These are phyloP conservation scores for Brachyhypopomus gauderio DNA, from an alignment of 2,113 vertebrate species.

Conservation along the genomic window DNA sequence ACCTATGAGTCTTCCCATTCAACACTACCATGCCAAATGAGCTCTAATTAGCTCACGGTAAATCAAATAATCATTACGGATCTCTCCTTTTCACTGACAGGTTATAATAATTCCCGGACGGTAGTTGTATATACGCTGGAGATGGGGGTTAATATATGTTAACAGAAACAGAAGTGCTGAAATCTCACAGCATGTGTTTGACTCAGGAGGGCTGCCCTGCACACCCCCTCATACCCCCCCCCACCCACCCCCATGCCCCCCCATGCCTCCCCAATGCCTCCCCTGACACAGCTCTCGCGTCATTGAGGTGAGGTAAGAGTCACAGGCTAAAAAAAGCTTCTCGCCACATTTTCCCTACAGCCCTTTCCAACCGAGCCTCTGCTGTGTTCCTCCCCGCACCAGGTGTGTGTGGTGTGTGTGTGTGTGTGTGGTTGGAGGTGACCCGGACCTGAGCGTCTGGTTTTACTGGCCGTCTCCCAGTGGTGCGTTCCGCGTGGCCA, in stretches of 20 bases:
- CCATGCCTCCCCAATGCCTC: too few species aligned
- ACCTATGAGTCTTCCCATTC: slow-evolving; percentile 66
- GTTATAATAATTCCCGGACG: slow-evolving; percentile 63
- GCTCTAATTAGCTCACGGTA: slow-evolving; percentile 66
- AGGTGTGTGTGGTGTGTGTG: slow-evolving; percentile 62
- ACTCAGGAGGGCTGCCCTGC: slow-evolving; percentile 18
- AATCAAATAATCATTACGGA: slow-evolving; percentile 69
- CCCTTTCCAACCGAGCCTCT: slow-evolving; percentile 34
- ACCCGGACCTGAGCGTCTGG: slow-evolving; percentile 71
- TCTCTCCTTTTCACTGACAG: slow-evolving; percentile 63
- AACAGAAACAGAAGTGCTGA: slow-evolving; percentile 54
- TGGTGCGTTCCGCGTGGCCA: slow-evolving; percentile 61
- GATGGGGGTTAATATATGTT: slow-evolving; percentile 27
- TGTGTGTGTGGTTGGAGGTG: slow-evolving; percentile 64
- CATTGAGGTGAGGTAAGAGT: slow-evolving; percentile 42
- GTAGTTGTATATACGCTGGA: slow-evolving; percentile 45
- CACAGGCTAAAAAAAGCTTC: slow-evolving; percentile 42
- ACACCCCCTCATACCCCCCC: neutral
- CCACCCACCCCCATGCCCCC: too few species aligned
- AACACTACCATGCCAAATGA: slow-evolving; percentile 59
- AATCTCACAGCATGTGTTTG: slow-evolving; percentile 59
- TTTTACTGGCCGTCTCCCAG: slow-evolving; percentile 71
- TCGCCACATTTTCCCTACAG: slow-evolving; percentile 34
- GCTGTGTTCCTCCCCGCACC: slow-evolving; percentile 36
- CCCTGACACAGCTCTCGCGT: neutral